These are phyloP conservation scores for Mus pahari DNA, from an alignment of 2,113 vertebrate genomes.

Conservation along the genomic window DNA sequence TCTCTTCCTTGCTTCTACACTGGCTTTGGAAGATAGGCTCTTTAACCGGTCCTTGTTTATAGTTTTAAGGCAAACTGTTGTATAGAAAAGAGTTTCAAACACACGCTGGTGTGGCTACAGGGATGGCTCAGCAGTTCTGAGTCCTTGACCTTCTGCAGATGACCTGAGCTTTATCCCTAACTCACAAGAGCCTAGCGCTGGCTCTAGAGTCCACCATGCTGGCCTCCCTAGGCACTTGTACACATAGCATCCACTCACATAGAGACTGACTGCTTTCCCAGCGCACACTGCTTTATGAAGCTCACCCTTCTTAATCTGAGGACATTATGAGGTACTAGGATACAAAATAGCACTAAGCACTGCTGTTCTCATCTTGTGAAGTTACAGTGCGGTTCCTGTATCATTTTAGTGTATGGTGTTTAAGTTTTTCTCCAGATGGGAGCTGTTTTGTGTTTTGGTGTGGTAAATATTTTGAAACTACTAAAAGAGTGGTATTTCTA, in stretches of 20 bases:
- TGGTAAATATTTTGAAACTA: constrained; percentile 62
- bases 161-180: neutral
- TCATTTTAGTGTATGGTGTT: constrained; percentile 30
- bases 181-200: neutral
- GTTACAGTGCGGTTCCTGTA: constrained; percentile 76
- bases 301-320: constrained; percentile 66
- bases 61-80: neutral
- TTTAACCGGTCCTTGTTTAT: neutral
- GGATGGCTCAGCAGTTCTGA: neutral
- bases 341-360: constrained; percentile 65
- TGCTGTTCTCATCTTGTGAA: constrained; percentile 64
- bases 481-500: constrained; percentile 51
- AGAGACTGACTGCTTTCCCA: constrained; percentile 34
- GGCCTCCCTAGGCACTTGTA: neutral
- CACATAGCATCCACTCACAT: neutral
- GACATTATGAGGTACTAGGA: constrained; percentile 69
- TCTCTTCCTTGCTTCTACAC: neutral
- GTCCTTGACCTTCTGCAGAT: neutral
- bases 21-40: neutral
- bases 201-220: neutral
- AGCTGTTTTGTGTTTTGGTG: constrained; percentile 56
- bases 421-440: constrained; percentile 29
- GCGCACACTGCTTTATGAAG: constrained; percentile 75
- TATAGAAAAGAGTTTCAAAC: neutral
- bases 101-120: neutral